Evolutionary conservation across 1,140 invertebrate species (phyloP), one percentile per base, ranked within the genome.

Genomic region (Luehdorfia chinensis): DNA sequence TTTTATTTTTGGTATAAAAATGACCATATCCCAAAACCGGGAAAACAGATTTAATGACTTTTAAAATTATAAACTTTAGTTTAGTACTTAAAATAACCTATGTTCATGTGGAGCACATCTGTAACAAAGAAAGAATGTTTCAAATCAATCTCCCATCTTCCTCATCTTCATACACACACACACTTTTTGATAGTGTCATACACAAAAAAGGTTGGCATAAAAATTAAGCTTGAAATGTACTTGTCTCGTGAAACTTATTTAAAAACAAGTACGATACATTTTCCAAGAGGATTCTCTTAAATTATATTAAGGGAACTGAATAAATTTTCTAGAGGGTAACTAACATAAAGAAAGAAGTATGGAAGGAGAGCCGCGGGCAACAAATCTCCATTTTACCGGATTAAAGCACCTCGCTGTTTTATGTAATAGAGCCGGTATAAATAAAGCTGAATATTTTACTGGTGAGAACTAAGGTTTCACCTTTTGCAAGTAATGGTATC

Each of bases 351-450:
- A 71, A 74, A 72, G 59, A 69, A 73, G 59, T 72, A 70, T 65
- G 59, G 54, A 53, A 44, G 55, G 55, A 63, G 62, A 47, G 65
- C 65, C 58, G 49, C 46, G 46, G 61, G 73, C 66, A 64, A 76
- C 70, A 80, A 78, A 77, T 76, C 72, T 75, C 63, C 66, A 80
- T 80, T 80, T 69, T 68, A 58, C 57, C 50, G 73, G 74, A 80
- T 77, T 80, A 80, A 71, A 75, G 60, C 66, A 69, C 67, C 72
- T 77, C 69, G 47, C 51, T 65, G 66, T 67, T 68, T 70, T 67
- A 69, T 75, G 63, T 70, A 70, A 72, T 68, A 66, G 60, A 66
- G 59, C 48, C 52, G 53, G 60, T 67, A 64, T 59, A 56, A 66
- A 63, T 58, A 28, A 57, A 51, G 47, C 54, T 68, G 71, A 75